Evolutionary conservation across 2,113 vertebrate genomes (phyloP), one percentile per base, ranked within the genome.

Genomic region (Pogonocichla stellata): DNA sequence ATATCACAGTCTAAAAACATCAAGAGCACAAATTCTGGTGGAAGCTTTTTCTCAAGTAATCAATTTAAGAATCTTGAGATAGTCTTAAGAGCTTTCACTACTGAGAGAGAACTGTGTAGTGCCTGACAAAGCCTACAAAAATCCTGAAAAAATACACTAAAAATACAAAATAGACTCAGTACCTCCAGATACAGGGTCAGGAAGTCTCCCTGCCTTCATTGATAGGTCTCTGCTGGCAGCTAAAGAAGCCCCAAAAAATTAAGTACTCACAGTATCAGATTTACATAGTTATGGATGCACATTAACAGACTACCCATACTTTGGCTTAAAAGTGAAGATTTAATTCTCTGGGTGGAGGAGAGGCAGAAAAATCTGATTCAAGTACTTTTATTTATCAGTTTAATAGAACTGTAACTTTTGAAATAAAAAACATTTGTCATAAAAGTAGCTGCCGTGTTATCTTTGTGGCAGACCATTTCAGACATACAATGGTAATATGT

Each of bases 401-500:
- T 74, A 78, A 89, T 53, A 65, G 75, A 96, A 56, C 69, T 65
- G 89, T 72, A 58, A 79, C 84, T 95, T 78, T 36, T 92, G 91
- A 94, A 95, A 92, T 86, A 92, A 94, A 78, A 86, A 62, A 8
- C 31, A 74, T 56, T 50, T 91, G 69, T 93, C 54, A 95, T 80
- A 90, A 95, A 95, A 96, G 92, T 71, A 95, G 91, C 66, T 96
- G 77, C 91, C 3, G 22, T 95, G 81, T 97, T 97, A 95, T 69
- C 89, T 96, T 65, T 80, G 82, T 96, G 97, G 97, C 92, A 95
- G 77, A 91, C 61, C 65, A 72, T 95, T 97, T 95, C 91, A 97
- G 92, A 88, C 61, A 92, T 22, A 33, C 86, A 88, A 61, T 77
- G 89, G 43, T 61, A 97, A 93, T 82, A 84, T 75, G 62, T 48